Evolutionary conservation across 1,140 invertebrate species (phyloP), one percentile per base, ranked within the genome.

Genomic region (Drosophila kepulauana): DNA sequence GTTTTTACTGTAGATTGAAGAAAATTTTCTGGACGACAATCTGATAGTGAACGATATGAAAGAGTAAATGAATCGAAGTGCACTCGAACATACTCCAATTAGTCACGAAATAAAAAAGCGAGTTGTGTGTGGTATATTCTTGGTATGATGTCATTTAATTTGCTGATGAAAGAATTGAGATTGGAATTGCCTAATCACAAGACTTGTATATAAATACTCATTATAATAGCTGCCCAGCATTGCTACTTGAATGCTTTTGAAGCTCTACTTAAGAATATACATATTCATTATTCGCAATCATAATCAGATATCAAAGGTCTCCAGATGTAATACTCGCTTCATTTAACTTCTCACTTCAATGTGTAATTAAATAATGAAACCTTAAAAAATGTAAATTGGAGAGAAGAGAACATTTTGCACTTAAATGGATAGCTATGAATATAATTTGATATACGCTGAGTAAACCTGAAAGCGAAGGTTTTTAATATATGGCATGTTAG

Each of bases 181-280:
- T 28, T 33, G 7, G 46, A 54, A 45, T 2, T 3, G 4, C 13
- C 30, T 35, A 16, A 6, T 52, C n/a, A 33, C 35, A 30, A 35
- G 43, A 25, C 20, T 25, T n/a, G 54, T 41, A 45, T 74, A 45
- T 16, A 16, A 68, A 25, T 25, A 25, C 20, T 25, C 20, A 4
- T 25, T 61, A 62, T 54, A 15, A 51, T 38, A 30, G 15, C 41
- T 64, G 10, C n/a, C 7, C 41, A 65, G 57, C 75, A 86, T 86
- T 86, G 82, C 79, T 76, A 87, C 49, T 67, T 43, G 82, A 87
- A 56, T 75, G 28, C 63, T 79, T 16, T 38, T n/a, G 6, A 16
- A 16, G 5, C 20, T 20, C 13, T 48, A 16, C 35, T 38, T 38
- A 25, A 25, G 20, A 38, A 38, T 3, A 10, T 43, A 10, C n/a